Conservation (phyloP, 2,797 vertebrate genomes). For the Gallirallus australis region DNA sequence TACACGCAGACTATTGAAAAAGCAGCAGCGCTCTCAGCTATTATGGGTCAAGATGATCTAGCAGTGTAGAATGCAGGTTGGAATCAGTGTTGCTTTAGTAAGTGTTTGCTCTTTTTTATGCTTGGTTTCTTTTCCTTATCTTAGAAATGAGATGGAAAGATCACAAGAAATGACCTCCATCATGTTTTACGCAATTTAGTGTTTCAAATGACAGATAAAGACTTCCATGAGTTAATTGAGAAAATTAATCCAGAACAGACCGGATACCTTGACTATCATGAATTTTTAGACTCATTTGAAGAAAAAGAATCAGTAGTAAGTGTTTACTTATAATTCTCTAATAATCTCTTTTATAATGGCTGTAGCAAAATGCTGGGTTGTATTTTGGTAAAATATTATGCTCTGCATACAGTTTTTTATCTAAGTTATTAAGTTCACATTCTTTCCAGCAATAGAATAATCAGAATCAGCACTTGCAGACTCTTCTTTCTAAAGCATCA, state of each 20-base stretch:
- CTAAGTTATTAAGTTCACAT: not conserved
- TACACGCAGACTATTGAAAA: not conserved
- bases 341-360: not conserved
- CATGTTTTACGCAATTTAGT: constrained; percentile 45
- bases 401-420: not conserved
- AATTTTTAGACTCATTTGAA: constrained; percentile 58
- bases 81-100: not conserved
- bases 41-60: not conserved
- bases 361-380: not conserved
- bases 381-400: not conserved
- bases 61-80: not conserved
- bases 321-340: not conserved
- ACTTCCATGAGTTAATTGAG: constrained; percentile 76
- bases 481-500: not conserved
- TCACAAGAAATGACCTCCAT: constrained; percentile 69
- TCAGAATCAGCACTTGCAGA: not conserved
- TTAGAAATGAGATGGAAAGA: constrained; percentile 57
- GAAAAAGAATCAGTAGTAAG: constrained; percentile 35
- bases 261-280: constrained; percentile 35
- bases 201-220: constrained; percentile 62
- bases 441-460: not conserved
- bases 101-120: not conserved
- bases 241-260: constrained; percentile 70
- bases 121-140: not conserved
- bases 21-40: not conserved